phyloP scores from a whole-genome alignment of 2,113 vertebrate genomes.

The Ginglymostoma cirratum region DNA sequence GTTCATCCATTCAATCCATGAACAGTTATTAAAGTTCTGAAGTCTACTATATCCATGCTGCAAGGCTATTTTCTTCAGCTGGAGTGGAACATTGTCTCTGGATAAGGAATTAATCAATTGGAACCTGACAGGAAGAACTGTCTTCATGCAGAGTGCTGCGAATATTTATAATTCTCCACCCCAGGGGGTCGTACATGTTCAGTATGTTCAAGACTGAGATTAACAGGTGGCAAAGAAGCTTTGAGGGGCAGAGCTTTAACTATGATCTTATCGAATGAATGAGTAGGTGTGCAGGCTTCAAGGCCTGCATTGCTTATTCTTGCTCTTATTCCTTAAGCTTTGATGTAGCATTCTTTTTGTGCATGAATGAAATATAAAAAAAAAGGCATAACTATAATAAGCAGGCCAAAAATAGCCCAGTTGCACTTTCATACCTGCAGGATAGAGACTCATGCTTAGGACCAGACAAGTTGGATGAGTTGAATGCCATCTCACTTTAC shows the following conservation, averaged over 20 bases:
- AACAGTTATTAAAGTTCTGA: too few species aligned
- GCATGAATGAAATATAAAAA: neutral
- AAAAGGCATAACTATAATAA: neutral
- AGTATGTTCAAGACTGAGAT: neutral
- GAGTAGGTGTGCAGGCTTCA: neutral
- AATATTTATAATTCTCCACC: neutral
- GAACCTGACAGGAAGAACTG: neutral
- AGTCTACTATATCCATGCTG: neutral
- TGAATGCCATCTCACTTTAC: neutral
- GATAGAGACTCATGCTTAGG: neutral
- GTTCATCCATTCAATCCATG: too few species aligned
- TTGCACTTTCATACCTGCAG: neutral
- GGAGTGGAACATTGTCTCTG: neutral
- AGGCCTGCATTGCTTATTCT: neutral
- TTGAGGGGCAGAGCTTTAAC: neutral
- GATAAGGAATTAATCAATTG: neutral
- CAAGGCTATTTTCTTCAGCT: neutral
- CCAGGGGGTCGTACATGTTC: neutral
- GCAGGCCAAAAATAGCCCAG: neutral
- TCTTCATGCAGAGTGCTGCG: neutral
- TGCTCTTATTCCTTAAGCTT: neutral
- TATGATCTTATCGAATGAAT: neutral
- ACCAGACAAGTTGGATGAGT: neutral
- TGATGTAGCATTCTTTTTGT: neutral
- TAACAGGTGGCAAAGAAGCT: neutral